phyloP scores from a whole-genome alignment of 2,797 vertebrate genomes.

The Selene dorsalis region DNA sequence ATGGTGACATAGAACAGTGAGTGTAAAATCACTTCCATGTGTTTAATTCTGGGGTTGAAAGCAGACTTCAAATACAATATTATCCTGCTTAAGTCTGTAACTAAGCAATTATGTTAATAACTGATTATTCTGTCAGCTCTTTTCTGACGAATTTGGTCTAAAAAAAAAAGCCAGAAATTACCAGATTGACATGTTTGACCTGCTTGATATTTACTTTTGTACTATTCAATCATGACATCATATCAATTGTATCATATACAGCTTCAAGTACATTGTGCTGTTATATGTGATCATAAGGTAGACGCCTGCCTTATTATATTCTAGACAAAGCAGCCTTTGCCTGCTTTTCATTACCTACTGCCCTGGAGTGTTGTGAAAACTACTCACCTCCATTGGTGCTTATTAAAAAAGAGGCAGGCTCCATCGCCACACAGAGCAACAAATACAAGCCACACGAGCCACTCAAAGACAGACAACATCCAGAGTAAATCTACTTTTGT shows the following conservation, averaged over 20 bases:
- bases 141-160: background rate
- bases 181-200: too few species aligned
- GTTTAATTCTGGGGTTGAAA: background rate
- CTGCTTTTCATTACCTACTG: slow-evolving; percentile 27
- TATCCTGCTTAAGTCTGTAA: background rate
- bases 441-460: slow-evolving; percentile 18
- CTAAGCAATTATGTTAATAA: too few species aligned
- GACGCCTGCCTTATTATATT: slow-evolving; percentile 10
- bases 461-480: background rate
- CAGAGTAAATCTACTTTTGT: slow-evolving; percentile 22
- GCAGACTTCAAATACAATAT: background rate
- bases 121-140: background rate
- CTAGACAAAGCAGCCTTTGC: slow-evolving; percentile 10
- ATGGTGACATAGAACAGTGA: background rate
- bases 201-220: background rate
- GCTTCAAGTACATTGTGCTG: background rate
- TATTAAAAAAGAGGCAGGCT: slow-evolving; percentile 18
- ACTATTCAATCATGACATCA: background rate
- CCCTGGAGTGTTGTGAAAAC: slow-evolving; percentile 27
- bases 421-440: slow-evolving; percentile 6
- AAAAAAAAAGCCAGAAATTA: too few species aligned
- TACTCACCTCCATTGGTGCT: slow-evolving; percentile 19
- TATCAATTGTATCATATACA: background rate
- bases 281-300: background rate
- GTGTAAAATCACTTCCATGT: background rate